Conservation (phyloP, 2,797 vertebrate genomes). For the Pipistrellus nathusii region DNA sequence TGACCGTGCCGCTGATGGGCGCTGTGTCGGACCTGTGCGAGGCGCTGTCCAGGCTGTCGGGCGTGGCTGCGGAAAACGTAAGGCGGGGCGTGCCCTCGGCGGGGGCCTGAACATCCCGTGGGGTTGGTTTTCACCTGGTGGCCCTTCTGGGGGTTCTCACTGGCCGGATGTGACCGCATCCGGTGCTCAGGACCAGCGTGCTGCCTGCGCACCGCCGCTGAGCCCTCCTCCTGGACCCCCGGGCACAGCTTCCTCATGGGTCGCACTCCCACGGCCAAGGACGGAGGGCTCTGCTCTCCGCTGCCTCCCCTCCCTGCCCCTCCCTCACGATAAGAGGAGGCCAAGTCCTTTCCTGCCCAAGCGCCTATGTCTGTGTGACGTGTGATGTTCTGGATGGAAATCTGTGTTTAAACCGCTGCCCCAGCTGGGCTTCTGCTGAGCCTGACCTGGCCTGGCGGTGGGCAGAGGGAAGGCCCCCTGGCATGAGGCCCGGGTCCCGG, state of each 20-base stretch:
- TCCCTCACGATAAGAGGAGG: background rate
- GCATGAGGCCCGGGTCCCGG: background rate
- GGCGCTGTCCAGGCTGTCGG: slow-evolving; percentile 93
- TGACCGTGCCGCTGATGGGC: slow-evolving; percentile 96
- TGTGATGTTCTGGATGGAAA: background rate
- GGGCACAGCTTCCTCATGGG: background rate
- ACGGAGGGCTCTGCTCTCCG: background rate
- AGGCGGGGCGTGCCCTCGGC: slow-evolving; percentile 69
- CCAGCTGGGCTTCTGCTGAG: background rate
- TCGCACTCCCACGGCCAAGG: background rate
- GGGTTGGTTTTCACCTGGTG: background rate
- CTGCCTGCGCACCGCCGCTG: background rate
- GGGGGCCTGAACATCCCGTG: background rate
- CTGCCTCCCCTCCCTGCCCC: background rate
- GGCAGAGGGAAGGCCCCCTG: background rate
- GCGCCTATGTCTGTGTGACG: background rate
- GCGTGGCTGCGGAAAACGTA: slow-evolving; percentile 94
- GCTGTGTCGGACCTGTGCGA: slow-evolving; percentile 94
- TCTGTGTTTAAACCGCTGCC: background rate
- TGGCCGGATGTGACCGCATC: background rate
- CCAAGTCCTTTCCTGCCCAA: background rate
- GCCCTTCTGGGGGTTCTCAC: background rate
- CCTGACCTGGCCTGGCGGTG: background rate
- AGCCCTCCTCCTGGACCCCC: background rate
- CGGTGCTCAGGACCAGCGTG: background rate